phyloP scores from a whole-genome alignment of 2,888 invertebrate species.

The Cordilura impudica region DNA sequence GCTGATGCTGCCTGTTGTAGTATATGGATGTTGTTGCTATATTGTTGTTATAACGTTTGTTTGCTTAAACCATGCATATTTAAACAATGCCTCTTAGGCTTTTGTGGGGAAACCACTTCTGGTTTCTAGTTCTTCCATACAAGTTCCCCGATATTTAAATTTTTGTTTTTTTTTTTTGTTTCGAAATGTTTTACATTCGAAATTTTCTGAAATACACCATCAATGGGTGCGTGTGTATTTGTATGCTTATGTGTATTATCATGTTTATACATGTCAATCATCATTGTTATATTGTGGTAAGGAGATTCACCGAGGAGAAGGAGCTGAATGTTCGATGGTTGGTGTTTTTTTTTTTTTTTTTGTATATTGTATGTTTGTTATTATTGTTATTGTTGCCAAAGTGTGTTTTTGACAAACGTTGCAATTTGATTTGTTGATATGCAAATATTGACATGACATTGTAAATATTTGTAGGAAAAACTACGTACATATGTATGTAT shows the following conservation, averaged over 20 bases:
- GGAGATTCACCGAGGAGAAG: constrained; percentile 1
- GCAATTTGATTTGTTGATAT: constrained; percentile 60
- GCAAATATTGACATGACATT: constrained; percentile 61
- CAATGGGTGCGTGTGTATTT: constrained; percentile 3
- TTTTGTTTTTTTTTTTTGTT: constrained; percentile 1
- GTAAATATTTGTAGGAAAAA: constrained; percentile 18
- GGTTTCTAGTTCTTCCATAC: constrained; percentile 6
- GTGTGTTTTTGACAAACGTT: constrained; percentile 60
- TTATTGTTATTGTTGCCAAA: constrained; percentile 38
- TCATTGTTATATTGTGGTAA: constrained; percentile 45
- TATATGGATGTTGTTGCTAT: constrained; percentile 41
- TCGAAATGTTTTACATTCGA: constrained; percentile 33
- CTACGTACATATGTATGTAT: too few relatives aligned
- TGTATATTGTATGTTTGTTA: constrained; percentile 4
- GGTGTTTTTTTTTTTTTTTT: neutral
- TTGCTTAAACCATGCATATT: constrained; percentile 52
- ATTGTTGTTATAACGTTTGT: constrained; percentile 40
- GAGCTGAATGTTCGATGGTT: constrained; percentile 18
- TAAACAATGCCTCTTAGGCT: constrained; percentile 49
- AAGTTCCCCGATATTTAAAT: neutral
- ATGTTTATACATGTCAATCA: constrained; percentile 55
- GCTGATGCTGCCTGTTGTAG: constrained; percentile 33
- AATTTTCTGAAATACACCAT: constrained; percentile 53
- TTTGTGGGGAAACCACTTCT: constrained; percentile 35
- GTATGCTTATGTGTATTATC: constrained; percentile 24